Conservation (phyloP, 2,797 vertebrate genomes). For the Protonibea diacanthus region DNA sequence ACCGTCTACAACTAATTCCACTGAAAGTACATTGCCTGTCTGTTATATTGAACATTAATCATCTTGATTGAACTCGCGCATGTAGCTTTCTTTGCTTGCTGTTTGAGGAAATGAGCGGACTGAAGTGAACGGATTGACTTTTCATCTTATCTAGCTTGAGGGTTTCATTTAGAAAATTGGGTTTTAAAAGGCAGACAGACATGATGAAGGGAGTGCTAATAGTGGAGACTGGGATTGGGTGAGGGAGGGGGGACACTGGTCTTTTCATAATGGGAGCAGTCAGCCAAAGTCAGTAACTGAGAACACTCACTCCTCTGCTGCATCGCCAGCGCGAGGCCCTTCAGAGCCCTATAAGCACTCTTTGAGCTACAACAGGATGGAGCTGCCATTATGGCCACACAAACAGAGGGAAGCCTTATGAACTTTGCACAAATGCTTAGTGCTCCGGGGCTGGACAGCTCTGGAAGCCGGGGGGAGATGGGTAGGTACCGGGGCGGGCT, state of each 20-base stretch:
- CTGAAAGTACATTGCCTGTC: neutral
- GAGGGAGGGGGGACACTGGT: constrained; percentile 36
- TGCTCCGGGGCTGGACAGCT: constrained; percentile 77
- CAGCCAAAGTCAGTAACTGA: constrained; percentile 82
- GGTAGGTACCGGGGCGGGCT: constrained; percentile 79
- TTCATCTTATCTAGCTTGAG: constrained; percentile 16
- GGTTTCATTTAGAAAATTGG: constrained; percentile 38
- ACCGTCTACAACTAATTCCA: neutral
- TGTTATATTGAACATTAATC: neutral
- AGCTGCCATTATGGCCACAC: constrained; percentile 81
- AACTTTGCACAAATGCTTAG: constrained; percentile 88
- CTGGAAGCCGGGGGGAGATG: constrained; percentile 74
- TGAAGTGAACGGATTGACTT: constrained; percentile 1
- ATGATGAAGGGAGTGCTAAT: constrained; percentile 40
- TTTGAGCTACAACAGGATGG: constrained; percentile 85
- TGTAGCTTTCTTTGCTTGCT: neutral
- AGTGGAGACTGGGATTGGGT: constrained; percentile 38
- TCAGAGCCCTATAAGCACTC: constrained; percentile 70
- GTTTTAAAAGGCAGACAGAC: constrained; percentile 28
- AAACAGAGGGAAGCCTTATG: constrained; percentile 88
- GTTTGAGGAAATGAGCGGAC: neutral
- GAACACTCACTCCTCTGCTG: constrained; percentile 79
- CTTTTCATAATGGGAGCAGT: constrained; percentile 75
- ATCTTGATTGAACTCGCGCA: constrained; percentile 3
- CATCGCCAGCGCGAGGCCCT: constrained; percentile 64